Evolutionary conservation across 1,140 invertebrate species (phyloP).

Genomic region (Hermetia illucens): DNA sequence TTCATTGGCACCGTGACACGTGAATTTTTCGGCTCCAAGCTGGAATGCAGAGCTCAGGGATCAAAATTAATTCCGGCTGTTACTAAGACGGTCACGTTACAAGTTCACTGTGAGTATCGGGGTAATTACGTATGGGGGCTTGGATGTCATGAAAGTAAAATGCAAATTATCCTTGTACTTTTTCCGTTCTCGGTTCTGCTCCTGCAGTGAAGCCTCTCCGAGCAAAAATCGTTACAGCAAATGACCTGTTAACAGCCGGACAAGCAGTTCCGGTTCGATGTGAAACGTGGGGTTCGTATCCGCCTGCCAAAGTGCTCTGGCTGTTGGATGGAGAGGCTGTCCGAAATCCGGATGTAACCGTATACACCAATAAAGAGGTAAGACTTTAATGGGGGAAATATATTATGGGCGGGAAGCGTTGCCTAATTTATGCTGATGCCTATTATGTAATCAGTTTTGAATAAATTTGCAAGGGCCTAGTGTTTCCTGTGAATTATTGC

Average conservation of each 20-base stretch:
- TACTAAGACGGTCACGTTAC: constrained; percentile 43
- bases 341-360: constrained; percentile 32
- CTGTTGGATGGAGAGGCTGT: constrained; percentile 48
- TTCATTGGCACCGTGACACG: constrained; percentile 44
- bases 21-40: constrained; percentile 41
- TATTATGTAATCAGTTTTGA: too few species aligned
- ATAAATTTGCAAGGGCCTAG: too few species aligned
- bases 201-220: constrained; percentile 51
- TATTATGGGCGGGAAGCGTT: too few species aligned
- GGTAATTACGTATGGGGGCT: too few species aligned
- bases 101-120: constrained; percentile 54
- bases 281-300: constrained; percentile 56
- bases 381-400: too few species aligned
- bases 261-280: constrained; percentile 46
- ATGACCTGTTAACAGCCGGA: constrained; percentile 43
- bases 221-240: constrained; percentile 47
- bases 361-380: constrained; percentile 27
- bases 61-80: constrained; percentile 38
- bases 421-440: too few species aligned
- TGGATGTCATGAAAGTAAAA: too few species aligned
- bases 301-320: constrained; percentile 57
- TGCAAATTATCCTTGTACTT: constrained; percentile 2
- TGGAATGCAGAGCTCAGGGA: constrained; percentile 57
- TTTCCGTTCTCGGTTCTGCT: constrained; percentile 1
- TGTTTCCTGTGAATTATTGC: too few species aligned